Evolutionary conservation across 2,888 invertebrate species (phyloP).

Genomic region (Harpalus rufipes): DNA sequence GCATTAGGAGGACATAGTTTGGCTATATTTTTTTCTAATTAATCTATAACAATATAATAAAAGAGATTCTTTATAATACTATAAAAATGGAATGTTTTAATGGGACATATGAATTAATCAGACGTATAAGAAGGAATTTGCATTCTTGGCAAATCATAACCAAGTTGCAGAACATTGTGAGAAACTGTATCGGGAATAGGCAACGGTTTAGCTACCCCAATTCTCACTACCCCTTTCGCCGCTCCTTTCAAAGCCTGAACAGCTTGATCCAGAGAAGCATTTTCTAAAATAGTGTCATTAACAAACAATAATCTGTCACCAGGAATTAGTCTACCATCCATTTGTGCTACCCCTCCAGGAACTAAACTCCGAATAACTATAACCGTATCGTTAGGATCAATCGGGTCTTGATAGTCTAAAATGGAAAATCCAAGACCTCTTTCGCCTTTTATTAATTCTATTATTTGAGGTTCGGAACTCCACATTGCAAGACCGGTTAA

Average conservation of each 20-base stretch:
- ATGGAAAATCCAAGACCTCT: slow-evolving; percentile 99
- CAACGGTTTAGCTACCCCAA: slow-evolving; percentile 96
- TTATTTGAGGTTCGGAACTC: slow-evolving; percentile 97
- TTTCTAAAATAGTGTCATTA: slow-evolving; percentile 95
- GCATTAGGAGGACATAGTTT: background rate
- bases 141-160: slow-evolving; percentile 73
- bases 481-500: slow-evolving; percentile 98
- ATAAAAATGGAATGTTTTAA: slow-evolving; percentile 15
- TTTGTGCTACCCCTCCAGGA: slow-evolving; percentile 98
- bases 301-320: slow-evolving; percentile 97
- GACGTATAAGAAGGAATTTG: slow-evolving; percentile 70
- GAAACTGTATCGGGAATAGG: slow-evolving; percentile 86
- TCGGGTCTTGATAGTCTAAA: slow-evolving; percentile 96
- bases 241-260: slow-evolving; percentile 98
- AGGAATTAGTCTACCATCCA: slow-evolving; percentile 98
- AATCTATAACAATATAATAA: slow-evolving; percentile 21
- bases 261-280: slow-evolving; percentile 97
- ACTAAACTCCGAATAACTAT: slow-evolving; percentile 99
- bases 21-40: background rate
- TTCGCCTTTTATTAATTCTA: slow-evolving; percentile 97
- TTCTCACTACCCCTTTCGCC: slow-evolving; percentile 94
- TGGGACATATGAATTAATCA: slow-evolving; percentile 28
- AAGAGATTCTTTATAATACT: background rate
- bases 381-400: slow-evolving; percentile 97
- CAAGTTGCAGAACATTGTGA: slow-evolving; percentile 76